Conservation (phyloP, 2,113 vertebrate genomes). For the Corythornis vintsioides region DNA sequence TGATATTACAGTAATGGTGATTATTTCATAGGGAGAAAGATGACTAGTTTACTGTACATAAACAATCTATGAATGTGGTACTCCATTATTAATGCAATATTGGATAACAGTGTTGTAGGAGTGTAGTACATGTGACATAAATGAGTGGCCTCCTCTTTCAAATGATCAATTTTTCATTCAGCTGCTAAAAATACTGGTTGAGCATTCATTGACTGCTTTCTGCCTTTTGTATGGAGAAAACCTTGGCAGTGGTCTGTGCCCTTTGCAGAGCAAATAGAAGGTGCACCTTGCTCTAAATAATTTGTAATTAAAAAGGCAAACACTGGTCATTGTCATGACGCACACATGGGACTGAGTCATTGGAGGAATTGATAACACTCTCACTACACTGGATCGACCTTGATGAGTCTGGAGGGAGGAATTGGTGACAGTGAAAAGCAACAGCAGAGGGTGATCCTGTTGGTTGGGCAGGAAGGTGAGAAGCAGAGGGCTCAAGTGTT, state of each 20-base stretch:
- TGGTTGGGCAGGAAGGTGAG: neutral
- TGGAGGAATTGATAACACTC: rapidly evolving
- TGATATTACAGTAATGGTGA: neutral
- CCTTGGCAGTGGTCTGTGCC: neutral
- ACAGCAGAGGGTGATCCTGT: neutral
- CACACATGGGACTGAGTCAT: neutral
- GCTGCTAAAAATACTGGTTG: neutral
- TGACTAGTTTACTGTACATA: neutral
- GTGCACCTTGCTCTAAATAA: neutral
- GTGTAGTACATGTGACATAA: rapidly evolving
- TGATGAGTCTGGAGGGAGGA: neutral
- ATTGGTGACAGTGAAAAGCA: neutral
- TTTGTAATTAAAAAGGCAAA: conserved; percentile 22
- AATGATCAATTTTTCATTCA: conserved; percentile 16
- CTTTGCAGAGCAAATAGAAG: neutral
- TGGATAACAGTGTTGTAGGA: neutral
- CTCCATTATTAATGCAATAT: neutral
- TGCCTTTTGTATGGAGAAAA: neutral
- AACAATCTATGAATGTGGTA: neutral
- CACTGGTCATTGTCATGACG: neutral
- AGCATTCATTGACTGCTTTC: neutral
- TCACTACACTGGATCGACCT: neutral
- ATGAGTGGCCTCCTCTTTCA: neutral
- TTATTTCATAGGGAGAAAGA: neutral
- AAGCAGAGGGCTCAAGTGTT: neutral